A percentile compares a stretch with the other conserved stretches of the same genome.
These are phyloP conservation scores for Zaprionus tsacasi DNA, from an alignment of 1,140 invertebrate genomes.

Conservation along the genomic window DNA sequence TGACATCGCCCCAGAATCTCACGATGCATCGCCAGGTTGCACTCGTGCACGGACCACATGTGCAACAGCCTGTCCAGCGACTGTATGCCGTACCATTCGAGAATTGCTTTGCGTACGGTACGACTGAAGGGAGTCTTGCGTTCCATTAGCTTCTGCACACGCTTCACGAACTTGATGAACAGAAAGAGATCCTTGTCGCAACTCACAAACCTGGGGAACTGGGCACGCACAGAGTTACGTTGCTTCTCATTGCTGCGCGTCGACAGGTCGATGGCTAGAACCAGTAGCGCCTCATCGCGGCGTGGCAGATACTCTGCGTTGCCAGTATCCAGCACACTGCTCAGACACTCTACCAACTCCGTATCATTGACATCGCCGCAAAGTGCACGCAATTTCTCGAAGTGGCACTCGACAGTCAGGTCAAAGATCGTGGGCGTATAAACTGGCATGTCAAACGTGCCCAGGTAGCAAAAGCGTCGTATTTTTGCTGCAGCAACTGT, in stretches of 20 bases:
- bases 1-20: conserved; percentile 63
- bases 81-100: conserved; percentile 64
- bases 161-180: conserved; percentile 59
- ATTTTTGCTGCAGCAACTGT: conserved; percentile 43
- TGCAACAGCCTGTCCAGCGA: conserved; percentile 50
- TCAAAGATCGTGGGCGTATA: conserved; percentile 44
- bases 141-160: conserved; percentile 48
- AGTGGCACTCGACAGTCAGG: conserved; percentile 27
- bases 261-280: conserved; percentile 63
- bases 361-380: conserved; percentile 29
- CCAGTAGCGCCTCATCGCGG: conserved; percentile 67
- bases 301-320: conserved; percentile 50
- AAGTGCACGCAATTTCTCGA: conserved; percentile 18
- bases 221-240: conserved; percentile 47
- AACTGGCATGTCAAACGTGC: conserved; percentile 58
- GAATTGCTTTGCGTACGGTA: conserved; percentile 68
- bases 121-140: conserved; percentile 56
- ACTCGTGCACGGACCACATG: conserved; percentile 56
- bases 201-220: conserved; percentile 45
- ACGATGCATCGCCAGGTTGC: conserved; percentile 40
- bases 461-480: conserved; percentile 72
- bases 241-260: conserved; percentile 45
- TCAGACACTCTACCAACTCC: conserved; percentile 46
- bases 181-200: conserved; percentile 62
- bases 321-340: conserved; percentile 13